phyloP scores from a whole-genome alignment of 2,888 invertebrate species.

The Brenthis ino region DNA sequence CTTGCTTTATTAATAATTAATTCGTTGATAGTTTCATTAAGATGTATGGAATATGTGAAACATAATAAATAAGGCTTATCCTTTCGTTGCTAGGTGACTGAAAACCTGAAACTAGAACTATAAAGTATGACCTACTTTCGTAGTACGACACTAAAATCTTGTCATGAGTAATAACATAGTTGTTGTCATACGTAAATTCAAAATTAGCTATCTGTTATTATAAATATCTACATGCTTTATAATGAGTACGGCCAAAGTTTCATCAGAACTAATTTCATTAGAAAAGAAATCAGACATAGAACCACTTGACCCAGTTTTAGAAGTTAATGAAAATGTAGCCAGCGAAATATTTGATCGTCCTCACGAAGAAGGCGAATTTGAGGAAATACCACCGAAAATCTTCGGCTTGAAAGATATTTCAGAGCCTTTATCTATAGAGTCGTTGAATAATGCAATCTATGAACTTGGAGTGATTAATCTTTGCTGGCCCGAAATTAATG shows the following conservation, averaged over 20 bases:
- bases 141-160: conserved; percentile 13
- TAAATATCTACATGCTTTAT: conserved; percentile 15
- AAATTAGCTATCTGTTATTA: not conserved
- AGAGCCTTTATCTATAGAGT: conserved; percentile 73
- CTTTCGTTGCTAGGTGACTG: conserved; percentile 49
- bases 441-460: conserved; percentile 82
- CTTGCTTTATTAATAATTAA: too few relatives aligned
- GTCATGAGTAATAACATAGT: conserved; percentile 2
- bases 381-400: conserved; percentile 66
- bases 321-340: conserved; percentile 66
- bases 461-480: conserved; percentile 84
- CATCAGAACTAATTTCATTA: conserved; percentile 45
- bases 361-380: conserved; percentile 55
- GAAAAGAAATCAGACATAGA: conserved; percentile 57
- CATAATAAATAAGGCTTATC: not conserved
- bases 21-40: not conserved
- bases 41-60: not conserved
- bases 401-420: conserved; percentile 59
- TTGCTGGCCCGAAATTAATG: conserved; percentile 83
- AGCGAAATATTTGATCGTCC: conserved; percentile 62
- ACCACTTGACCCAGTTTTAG: conserved; percentile 63
- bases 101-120: conserved; percentile 41
- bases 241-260: conserved; percentile 47
- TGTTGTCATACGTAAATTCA: not conserved
- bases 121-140: conserved; percentile 34